Base-by-base conservation (phyloP, 2,888 invertebrate genomes). In the Sinotaia quadrata region DNA sequence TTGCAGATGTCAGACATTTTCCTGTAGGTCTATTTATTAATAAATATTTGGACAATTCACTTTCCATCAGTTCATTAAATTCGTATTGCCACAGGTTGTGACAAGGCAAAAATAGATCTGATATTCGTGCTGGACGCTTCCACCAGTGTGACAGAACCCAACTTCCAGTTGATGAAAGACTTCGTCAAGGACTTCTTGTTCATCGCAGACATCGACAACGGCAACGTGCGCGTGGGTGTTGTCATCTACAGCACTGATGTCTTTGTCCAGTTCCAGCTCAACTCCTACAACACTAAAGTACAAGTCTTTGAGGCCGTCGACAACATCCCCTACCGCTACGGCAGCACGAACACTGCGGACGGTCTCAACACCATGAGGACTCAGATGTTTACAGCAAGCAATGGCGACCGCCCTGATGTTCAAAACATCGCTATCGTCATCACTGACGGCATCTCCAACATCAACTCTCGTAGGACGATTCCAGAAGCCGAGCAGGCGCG, bases 401-500 rank as follows among this genome's bases (percentile, higher is more conserved):
- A 73, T 61, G 83, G 81, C 18, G 85, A 86, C 73, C 73, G 85
- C 21, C 74, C 76, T 12, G 77, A 74, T 36, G 83, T 81, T 5
- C 76, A 69, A 10, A 83, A 86, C 71, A 69, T 84, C 33, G 77
- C 74, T 49, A 74, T 86, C 29, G 71, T 85, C 8, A 67, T 86
- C 34, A 82, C 84, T 34, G 84, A 86, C 62, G 85, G 85, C 66
- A 76, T 84, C 5, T 85, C 85, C 15, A 85, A 84, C 68, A 83
- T 85, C 49, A 83, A 85, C 68, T 68, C 80, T 4, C 68, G 77
- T n/a, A 59, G 78, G 52, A 84, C 84, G 0, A 72, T 82, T 27
- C 81, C 82, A 8, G 82, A 83, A 67, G 85, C 82, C 21, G 73
- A 75, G 54, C 59, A 60, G 31, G 77, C 78, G 15, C 61, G 76